Percentiles rank a stretch among this genome's conserved stretches.
Conservation (phyloP, 1,140 invertebrate genomes). For the Orchesella cincta region DNA sequence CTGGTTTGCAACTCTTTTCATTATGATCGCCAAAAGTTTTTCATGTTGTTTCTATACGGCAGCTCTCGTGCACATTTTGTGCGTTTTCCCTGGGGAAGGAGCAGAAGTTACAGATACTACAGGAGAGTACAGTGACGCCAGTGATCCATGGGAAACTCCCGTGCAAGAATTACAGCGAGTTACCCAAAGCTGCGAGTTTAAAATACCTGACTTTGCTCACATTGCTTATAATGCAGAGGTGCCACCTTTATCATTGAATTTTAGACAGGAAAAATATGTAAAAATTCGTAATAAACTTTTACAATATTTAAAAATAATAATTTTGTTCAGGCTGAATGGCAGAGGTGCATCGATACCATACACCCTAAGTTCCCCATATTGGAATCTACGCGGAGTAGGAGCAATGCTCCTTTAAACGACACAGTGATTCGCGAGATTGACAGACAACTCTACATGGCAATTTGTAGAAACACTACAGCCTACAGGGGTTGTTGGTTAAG, state of each 20-base stretch:
- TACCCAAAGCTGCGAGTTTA: neutral
- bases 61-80: too few species aligned
- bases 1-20: too few species aligned
- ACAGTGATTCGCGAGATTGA: conserved; percentile 4
- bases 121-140: too few species aligned
- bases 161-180: conserved; percentile 2
- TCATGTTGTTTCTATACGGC: too few species aligned
- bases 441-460: conserved; percentile 1
- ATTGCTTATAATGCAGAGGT: neutral
- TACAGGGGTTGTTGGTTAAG: conserved; percentile 33
- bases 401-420: neutral
- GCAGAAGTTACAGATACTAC: too few species aligned
- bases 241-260: neutral
- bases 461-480: conserved; percentile 16
- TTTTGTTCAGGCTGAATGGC: neutral
- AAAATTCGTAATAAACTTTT: neutral
- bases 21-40: too few species aligned
- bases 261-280: neutral
- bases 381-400: neutral
- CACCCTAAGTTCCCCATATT: neutral
- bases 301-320: neutral
- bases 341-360: neutral
- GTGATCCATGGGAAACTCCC: neutral
- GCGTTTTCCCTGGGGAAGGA: too few species aligned
- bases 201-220: neutral